Base-by-base conservation (phyloP, 37 sponge, comb jelly and placozoan genomes). In the Geodia barretti region DNA sequence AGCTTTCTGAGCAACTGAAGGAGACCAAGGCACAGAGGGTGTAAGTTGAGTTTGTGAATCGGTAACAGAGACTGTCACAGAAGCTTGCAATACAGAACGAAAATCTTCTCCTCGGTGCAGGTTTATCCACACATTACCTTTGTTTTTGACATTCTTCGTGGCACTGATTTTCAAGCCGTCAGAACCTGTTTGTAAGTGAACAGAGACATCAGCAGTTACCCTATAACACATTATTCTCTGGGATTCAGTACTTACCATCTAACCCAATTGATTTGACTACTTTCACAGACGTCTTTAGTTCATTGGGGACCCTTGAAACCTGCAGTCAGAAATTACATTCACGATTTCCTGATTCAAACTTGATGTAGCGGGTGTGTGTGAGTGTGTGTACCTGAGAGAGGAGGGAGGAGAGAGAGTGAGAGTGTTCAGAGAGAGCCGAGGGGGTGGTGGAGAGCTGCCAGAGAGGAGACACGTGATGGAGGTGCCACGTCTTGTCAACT, bases 381-480 rank as follows among this genome's bases (percentile, higher is more conserved):
- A 19, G n/a, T n/a, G n/a, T n/a, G n/a, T n/a, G 11, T 68, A 68
- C 68, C 34, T 28, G 34, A 4, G 68, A 29, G 3, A 68, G 33
- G 34, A 33, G 68, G 34, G 68, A 21, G 20, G 68, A 70, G 35
- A 80, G 71, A 23, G n/a, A 37, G 4, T 80, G 71, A 4, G 80
- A 69, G 25, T 80, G 70, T 68, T 17, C 8, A 30, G 31, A 23
- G 23, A 80, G 71, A 9, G 4, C 28, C 2, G 54, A 39, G 0
- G 26, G 1, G 43, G 30, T 41, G 21, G 54, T 79, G 30, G 42
- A 47, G 29, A 80, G 62, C 71, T 60, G 59, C 80, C 80, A 80
- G 24, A 80, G 61, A 23, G 80, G 80, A 70, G 80, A 80, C 3
- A 70, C 70, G 30, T n/a, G 37, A 31, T 70, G 43, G 39, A 80